A percentile compares a stretch with the other conserved stretches of the same genome.
These are phyloP conservation scores for Agraylea sexmaculata DNA, from an alignment of 1,140 invertebrate genomes.

Conservation along the genomic window DNA sequence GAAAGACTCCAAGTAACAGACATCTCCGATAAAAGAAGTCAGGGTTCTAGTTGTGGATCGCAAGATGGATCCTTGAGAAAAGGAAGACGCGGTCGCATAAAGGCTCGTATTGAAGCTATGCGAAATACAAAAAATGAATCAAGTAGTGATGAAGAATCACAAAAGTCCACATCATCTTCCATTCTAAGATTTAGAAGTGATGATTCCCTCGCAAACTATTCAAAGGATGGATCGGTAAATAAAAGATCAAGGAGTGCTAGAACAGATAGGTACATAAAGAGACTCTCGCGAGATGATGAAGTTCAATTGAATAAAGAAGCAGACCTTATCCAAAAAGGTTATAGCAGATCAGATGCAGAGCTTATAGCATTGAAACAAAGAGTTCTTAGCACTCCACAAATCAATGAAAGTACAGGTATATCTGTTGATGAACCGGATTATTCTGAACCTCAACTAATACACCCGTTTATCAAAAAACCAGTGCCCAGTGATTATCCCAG, in stretches of 20 bases:
- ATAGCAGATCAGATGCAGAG: constrained; percentile 38
- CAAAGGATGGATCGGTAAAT: constrained; percentile 41
- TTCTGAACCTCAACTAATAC: constrained; percentile 14
- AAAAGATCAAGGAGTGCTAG: constrained; percentile 49
- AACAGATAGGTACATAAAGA: constrained; percentile 65
- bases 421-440: constrained; percentile 15
- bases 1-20: constrained; percentile 20
- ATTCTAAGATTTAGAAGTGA: constrained; percentile 52
- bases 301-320: constrained; percentile 45
- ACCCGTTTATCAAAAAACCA: constrained; percentile 16
- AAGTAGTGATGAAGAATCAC: constrained; percentile 60
- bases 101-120: constrained; percentile 51
- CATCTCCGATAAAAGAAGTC: constrained; percentile 21
- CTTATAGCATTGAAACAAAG: constrained; percentile 30
- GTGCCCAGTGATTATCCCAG: constrained; percentile 25
- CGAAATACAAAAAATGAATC: constrained; percentile 49
- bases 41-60: constrained; percentile 33
- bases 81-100: constrained; percentile 44
- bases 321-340: constrained; percentile 36
- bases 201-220: constrained; percentile 45
- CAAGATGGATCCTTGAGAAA: constrained; percentile 42
- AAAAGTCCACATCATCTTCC: constrained; percentile 51
- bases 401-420: constrained; percentile 13
- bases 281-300: constrained; percentile 57
- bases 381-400: constrained; percentile 23